Base-by-base conservation (phyloP, 2,113 vertebrate species). In the Salvelinus sp. region DNA sequence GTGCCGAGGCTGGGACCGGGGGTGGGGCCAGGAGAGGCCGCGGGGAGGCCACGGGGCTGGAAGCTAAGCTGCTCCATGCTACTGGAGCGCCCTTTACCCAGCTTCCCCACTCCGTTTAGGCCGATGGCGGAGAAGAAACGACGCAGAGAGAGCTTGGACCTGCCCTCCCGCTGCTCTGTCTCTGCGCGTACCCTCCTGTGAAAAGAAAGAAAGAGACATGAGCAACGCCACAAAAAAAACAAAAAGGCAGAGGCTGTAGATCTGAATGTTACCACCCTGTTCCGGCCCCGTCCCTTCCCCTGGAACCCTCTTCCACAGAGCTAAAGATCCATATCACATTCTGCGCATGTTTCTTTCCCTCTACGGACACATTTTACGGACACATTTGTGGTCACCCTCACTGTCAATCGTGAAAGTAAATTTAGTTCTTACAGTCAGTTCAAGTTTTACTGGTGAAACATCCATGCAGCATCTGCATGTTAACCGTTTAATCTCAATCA, bases 71-170 rank as follows among this genome's bases (percentile, higher is more conserved):
- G 95, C 86, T 97, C 95, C 72, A 96, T 91, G 68, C 96, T 97
- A 79, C 89, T 88, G 72, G 94, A 93, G 69, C 90, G 94, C 78
- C 93, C 92, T 62, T 91, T 91, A 71, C 90, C 88, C 69, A 95
- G 77, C 68, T 79, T 90, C 76, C 92, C 90, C 70, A 89, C 85
- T 0, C 94, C 85, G 58, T 84, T 89, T 78, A 93, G 92, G 48
- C 91, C 89, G 81, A 97, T 85, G 60, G 89, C 88, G 0, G 91
- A 90, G 83, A 98, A 92, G n/a, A 98, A 89, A 74, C 89, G 95
- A 22, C 90, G 94, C 79, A 98, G 90, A 60, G 90, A 90, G 0
- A 90, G 85, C 38, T 83, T 86, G 58, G 86, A 67, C 4, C 70
- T 66, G 3, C 82, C 74, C 4, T 86, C 80, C 82, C 57, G 76